Evolutionary conservation across 2,888 invertebrate genomes (phyloP), one percentile per base, ranked within the genome.

Genomic region (Lamproptera curius): DNA sequence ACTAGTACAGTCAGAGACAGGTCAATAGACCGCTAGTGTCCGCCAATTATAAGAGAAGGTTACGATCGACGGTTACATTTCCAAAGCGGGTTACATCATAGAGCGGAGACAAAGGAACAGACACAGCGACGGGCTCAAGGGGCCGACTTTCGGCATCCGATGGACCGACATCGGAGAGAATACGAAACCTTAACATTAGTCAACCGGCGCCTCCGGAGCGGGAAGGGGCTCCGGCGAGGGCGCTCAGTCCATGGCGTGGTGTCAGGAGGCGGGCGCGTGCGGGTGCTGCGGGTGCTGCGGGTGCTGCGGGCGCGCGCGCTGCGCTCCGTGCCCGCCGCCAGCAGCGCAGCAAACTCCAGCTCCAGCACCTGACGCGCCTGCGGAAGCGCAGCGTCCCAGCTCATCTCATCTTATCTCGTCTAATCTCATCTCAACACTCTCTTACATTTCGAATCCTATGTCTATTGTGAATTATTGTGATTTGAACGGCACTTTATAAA

Each of bases 361-460:
- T 98, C 97, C 70, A 98, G 89, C 67, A 94, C 89, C 85, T 97
- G 97, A 55, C 98, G 92, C 67, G 95, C 96, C 97, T 97, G 77
- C 14, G 13, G 17, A n/a, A n/a, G 26, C 31, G 15, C n/a, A n/a
- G n/a, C n/a, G n/a, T n/a, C n/a, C n/a, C n/a, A n/a, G n/a, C n/a
- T n/a, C n/a, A n/a, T n/a, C n/a, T n/a, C n/a, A n/a, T n/a, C n/a
- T n/a, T n/a, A n/a, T n/a, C n/a, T n/a, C n/a, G n/a, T n/a, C n/a
- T n/a, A n/a, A n/a, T n/a, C n/a, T n/a, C n/a, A n/a, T n/a, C n/a
- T n/a, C n/a, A n/a, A n/a, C n/a, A n/a, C n/a, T n/a, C n/a, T n/a
- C n/a, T n/a, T n/a, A n/a, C n/a, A n/a, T n/a, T n/a, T n/a, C n/a
- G n/a, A n/a, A n/a, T n/a, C n/a, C n/a, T n/a, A n/a, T n/a, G n/a